A percentile compares a stretch with the other conserved stretches of the same genome.
These are phyloP conservation scores for Heliocidaris erythrogramma DNA, from an alignment of 35 echinoderm and acorn worm genomes.

Conservation along the genomic window DNA sequence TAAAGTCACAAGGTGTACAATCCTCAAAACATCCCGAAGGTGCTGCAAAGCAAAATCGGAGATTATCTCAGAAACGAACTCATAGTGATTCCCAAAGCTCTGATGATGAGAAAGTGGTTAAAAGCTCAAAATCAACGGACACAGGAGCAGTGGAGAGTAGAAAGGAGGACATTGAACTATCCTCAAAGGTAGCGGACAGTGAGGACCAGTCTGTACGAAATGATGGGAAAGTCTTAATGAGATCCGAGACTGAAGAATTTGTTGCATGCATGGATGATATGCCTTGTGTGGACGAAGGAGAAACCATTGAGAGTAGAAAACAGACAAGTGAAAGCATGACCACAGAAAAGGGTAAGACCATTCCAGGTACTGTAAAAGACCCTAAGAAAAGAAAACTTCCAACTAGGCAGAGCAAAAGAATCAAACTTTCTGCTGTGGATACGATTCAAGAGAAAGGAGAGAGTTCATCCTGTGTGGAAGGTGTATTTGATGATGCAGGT, in stretches of 20 bases:
- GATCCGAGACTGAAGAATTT: constrained; percentile 42
- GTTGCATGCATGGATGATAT: constrained; percentile 44
- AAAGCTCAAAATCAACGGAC: neutral
- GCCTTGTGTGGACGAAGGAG: neutral
- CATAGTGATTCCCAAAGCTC: constrained; percentile 7
- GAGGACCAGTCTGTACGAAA: neutral
- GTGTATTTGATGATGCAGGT: neutral
- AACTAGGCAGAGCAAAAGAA: constrained; percentile 1
- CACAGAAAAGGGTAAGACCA: neutral
- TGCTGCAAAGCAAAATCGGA: neutral
- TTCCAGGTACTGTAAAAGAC: neutral
- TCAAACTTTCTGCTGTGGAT: neutral
- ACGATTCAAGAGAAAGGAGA: neutral
- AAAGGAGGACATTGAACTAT: neutral
- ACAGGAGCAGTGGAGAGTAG: neutral
- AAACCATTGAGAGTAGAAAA: neutral
- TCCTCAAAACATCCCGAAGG: neutral
- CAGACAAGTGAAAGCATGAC: neutral
- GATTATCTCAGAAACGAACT: constrained; percentile 4
- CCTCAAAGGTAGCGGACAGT: neutral
- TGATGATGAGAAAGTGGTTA: neutral
- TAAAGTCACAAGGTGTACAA: neutral
- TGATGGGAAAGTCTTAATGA: constrained; percentile 39
- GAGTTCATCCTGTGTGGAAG: neutral
- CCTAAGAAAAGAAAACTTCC: constrained; percentile 11